Base-by-base conservation (phyloP, 2,888 invertebrate species). In the Lymantria dispar region DNA sequence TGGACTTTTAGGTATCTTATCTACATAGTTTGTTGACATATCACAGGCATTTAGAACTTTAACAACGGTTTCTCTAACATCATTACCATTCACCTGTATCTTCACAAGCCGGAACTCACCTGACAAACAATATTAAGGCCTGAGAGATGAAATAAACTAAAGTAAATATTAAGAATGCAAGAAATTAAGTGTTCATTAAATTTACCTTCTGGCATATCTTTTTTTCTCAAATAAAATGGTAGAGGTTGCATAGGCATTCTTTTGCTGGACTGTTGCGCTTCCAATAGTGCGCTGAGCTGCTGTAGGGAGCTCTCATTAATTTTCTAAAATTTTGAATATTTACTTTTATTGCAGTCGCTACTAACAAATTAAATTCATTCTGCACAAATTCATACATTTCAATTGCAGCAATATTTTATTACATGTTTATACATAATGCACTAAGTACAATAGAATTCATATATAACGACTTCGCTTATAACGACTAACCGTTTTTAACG, bases 261-360 rank as follows among this genome's bases (percentile, higher is more conserved):
- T 60, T 92, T 91, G 68, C 93, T 93, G 68, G 94, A 91, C 71
- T 96, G 95, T 48, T 98, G 92, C 29, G 94, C 94, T 82, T 97
- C 96, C 66, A 98, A 88, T 72, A 97, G 94, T 29, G 96, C 96
- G 85, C 98, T 98, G 46, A 98, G 86, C 65, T 95, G 94, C 80
- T 98, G 97, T 54, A 98, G 81, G 0, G 98, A 98, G 72, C 96
- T 94, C 85, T 98, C 98, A 92, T 98, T 98, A 0, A 95, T 94
- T 62, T 94, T 94, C 95, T 98, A 84, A 43, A 93, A 46, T 22
- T 2, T 22, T 22, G 22, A 22, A 5, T 22, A 22, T 22, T 22
- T 5, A 22, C 5, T 22, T 22, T 22, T 5, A 22, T 22, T 22
- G 5, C 22, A 22, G 5, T 22, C 5, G 22, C 22, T 22, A 3